phyloP scores from a whole-genome alignment of 2,113 vertebrate species.

The Arenaria interpres region DNA sequence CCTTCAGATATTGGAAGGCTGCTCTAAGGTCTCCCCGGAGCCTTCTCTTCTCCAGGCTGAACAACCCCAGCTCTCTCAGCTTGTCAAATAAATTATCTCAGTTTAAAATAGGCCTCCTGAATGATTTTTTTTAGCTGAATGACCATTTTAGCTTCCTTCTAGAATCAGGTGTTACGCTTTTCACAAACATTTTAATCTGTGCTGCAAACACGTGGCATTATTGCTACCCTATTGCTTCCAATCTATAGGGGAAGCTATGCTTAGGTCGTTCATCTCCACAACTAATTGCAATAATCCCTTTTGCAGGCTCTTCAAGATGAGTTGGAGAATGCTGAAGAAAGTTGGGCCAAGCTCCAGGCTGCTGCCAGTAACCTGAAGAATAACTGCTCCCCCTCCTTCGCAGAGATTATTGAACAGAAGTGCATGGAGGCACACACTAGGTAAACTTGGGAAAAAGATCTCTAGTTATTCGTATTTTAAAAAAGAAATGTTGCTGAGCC shows the following conservation, averaged over 20 bases:
- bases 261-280: neutral
- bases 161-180: neutral
- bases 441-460: conserved; percentile 58
- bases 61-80: too few species aligned
- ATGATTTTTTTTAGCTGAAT: neutral
- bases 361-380: conserved; percentile 67
- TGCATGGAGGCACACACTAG: conserved; percentile 60
- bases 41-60: too few species aligned
- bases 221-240: neutral
- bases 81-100: neutral
- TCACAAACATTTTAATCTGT: neutral
- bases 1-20: too few species aligned
- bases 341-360: conserved; percentile 76
- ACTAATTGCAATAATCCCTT: neutral
- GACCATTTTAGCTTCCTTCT: neutral
- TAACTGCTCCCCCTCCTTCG: conserved; percentile 70
- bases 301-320: conserved; percentile 81
- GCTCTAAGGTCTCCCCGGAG: too few species aligned
- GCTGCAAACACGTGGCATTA: neutral
- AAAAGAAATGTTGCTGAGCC: neutral
- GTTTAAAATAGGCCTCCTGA: neutral
- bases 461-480: neutral
- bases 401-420: conserved; percentile 71
- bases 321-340: conserved; percentile 65
- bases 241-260: neutral